Evolutionary conservation across 2,113 vertebrate species (phyloP).

Genomic region (Semnornis frantzii): DNA sequence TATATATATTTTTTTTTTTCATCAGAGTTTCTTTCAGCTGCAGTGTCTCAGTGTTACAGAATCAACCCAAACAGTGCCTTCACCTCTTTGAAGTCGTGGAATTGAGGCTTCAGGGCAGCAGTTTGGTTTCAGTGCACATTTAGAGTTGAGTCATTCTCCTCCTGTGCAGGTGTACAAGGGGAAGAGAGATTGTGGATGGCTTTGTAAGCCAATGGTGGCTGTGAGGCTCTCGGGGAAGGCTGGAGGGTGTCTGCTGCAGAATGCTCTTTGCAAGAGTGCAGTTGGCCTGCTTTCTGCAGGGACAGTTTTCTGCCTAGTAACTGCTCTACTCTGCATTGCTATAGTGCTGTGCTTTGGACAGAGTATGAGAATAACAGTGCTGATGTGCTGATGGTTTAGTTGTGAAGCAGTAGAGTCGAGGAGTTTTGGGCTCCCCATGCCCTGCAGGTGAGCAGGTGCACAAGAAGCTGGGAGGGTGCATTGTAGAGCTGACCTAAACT

Average conservation of each 20-base stretch:
- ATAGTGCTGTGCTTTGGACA: not conserved
- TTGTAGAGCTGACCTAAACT: not conserved
- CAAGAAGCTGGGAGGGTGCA: not conserved
- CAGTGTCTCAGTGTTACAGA: not conserved
- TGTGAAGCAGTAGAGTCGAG: not conserved
- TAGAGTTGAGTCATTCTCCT: not conserved
- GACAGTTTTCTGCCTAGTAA: not conserved
- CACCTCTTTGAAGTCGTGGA: not conserved
- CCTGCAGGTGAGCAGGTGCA: not conserved
- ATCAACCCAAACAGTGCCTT: not conserved
- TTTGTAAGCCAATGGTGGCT: fast-evolving
- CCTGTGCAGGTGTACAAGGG: not conserved
- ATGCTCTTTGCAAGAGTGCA: not conserved
- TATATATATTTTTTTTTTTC: not conserved
- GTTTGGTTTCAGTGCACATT: not conserved
- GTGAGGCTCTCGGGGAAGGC: not conserved
- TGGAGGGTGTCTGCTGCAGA: not conserved
- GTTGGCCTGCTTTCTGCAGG: not conserved
- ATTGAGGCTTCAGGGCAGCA: not conserved
- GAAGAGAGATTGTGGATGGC: not conserved
- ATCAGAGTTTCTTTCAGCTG: not conserved
- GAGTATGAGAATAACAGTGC: not conserved
- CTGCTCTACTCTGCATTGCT: not conserved
- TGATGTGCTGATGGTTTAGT: not conserved
- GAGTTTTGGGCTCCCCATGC: not conserved